Conservation (phyloP, 2,113 vertebrate genomes). For the Epinephelus cyanopodus region DNA sequence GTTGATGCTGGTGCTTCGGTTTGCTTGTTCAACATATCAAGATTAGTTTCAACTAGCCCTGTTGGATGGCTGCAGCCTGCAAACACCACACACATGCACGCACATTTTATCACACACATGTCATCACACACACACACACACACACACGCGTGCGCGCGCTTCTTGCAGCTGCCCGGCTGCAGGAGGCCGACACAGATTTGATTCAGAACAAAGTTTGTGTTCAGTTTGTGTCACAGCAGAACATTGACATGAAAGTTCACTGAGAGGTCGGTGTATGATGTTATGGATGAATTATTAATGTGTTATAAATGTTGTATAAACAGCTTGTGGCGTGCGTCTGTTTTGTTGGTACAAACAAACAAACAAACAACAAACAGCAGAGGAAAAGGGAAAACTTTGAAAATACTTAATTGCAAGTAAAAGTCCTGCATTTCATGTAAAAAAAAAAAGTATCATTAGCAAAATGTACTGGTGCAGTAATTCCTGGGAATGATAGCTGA, state of each 20-base stretch:
- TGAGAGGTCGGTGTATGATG: neutral
- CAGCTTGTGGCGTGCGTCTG: neutral
- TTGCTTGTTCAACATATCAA: constrained; percentile 89
- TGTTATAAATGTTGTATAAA: constrained; percentile 12
- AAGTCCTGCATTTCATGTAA: too few relatives aligned
- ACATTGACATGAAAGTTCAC: neutral
- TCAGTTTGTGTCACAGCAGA: neutral
- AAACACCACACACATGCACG: constrained; percentile 47
- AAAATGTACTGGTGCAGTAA: too few relatives aligned
- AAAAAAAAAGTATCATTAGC: too few relatives aligned
- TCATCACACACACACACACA: neutral
- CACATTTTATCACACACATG: constrained; percentile 26
- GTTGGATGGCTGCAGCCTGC: constrained; percentile 82
- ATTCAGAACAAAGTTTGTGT: neutral
- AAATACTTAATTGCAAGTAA: too few relatives aligned
- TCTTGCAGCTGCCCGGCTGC: neutral
- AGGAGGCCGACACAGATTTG: neutral
- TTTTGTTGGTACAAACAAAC: neutral
- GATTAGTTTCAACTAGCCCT: constrained; percentile 87
- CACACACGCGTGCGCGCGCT: constrained; percentile 13
- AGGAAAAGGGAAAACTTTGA: too few relatives aligned
- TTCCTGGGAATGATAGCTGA: too few relatives aligned
- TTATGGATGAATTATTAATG: constrained; percentile 29
- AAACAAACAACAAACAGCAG: too few relatives aligned
- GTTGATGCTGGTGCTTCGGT: constrained; percentile 60